These are phyloP conservation scores for Eulithis prunata DNA, from an alignment of 2,888 invertebrate species.

Conservation along the genomic window DNA sequence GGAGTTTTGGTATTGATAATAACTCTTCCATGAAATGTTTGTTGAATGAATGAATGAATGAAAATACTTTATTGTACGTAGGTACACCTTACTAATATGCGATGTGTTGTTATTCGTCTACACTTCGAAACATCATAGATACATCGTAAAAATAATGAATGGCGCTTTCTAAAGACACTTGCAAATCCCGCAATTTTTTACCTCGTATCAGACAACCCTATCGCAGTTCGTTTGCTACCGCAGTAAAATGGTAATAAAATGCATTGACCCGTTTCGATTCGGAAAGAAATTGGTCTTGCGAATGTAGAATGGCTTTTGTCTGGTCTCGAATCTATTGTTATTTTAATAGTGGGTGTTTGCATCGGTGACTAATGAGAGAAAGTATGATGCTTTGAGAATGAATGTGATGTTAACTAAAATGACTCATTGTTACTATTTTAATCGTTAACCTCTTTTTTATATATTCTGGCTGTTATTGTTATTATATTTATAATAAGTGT, in stretches of 20 bases:
- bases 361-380: slow-evolving; percentile 32
- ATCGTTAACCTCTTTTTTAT: not conserved
- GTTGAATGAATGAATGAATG: too few species aligned
- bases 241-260: slow-evolving; percentile 42
- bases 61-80: too few species aligned
- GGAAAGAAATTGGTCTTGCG: slow-evolving; percentile 43
- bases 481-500: too few species aligned
- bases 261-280: slow-evolving; percentile 42
- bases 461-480: too few species aligned
- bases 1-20: too few species aligned
- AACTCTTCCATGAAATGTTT: too few species aligned
- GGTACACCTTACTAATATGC: too few species aligned
- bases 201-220: slow-evolving; percentile 30
- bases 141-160: not conserved
- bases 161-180: slow-evolving; percentile 9
- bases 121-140: too few species aligned
- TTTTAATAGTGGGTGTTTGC: slow-evolving; percentile 34
- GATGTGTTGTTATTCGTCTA: too few species aligned
- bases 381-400: slow-evolving; percentile 24
- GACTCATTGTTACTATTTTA: slow-evolving; percentile 17
- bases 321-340: slow-evolving; percentile 39
- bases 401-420: slow-evolving; percentile 16
- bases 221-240: slow-evolving; percentile 39
- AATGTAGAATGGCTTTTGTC: slow-evolving; percentile 40
- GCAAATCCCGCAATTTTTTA: slow-evolving; percentile 11